Conservation (phyloP, 1,140 invertebrate genomes). For the Drosophila yakuba region DNA sequence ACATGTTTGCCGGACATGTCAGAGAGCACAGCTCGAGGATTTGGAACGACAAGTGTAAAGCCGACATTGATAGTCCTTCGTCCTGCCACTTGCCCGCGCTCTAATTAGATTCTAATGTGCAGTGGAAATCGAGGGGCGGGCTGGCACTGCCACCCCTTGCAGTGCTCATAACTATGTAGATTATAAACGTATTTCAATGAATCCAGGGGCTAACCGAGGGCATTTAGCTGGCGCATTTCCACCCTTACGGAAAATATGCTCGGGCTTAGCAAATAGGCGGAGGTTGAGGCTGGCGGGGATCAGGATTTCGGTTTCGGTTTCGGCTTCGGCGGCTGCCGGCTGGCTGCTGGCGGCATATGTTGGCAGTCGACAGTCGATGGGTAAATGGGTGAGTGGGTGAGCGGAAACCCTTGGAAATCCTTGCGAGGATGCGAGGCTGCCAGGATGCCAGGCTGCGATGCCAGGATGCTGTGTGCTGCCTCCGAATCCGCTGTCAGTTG, state of each 20-base stretch:
- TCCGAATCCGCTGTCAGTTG: constrained; percentile 41
- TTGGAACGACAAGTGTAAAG: constrained; percentile 73
- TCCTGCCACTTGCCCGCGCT: constrained; percentile 29
- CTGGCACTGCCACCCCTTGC: constrained; percentile 11
- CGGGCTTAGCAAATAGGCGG: constrained; percentile 12
- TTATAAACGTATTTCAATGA: constrained; percentile 77
- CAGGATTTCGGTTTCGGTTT: constrained; percentile 62
- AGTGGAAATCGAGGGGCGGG: constrained; percentile 32
- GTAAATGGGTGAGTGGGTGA: neutral
- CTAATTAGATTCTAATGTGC: constrained; percentile 82
- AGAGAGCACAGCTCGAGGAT: constrained; percentile 50
- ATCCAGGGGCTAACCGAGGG: constrained; percentile 24
- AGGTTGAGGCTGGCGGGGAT: constrained; percentile 22
- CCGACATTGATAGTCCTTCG: constrained; percentile 66
- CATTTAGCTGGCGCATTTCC: constrained; percentile 36
- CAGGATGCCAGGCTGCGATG: too few species aligned
- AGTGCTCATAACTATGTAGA: constrained; percentile 69
- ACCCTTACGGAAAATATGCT: constrained; percentile 63
- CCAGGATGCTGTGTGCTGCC: constrained; percentile 78
- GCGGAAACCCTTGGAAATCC: constrained; percentile 63
- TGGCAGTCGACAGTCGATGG: constrained; percentile 52
- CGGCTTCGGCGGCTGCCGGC: constrained; percentile 37
- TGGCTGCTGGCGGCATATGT: constrained; percentile 73
- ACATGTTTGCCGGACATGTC: constrained; percentile 74
- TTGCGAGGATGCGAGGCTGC: constrained; percentile 49